phyloP scores from a whole-genome alignment of 2,888 invertebrate species.

The Phania funesta region DNA sequence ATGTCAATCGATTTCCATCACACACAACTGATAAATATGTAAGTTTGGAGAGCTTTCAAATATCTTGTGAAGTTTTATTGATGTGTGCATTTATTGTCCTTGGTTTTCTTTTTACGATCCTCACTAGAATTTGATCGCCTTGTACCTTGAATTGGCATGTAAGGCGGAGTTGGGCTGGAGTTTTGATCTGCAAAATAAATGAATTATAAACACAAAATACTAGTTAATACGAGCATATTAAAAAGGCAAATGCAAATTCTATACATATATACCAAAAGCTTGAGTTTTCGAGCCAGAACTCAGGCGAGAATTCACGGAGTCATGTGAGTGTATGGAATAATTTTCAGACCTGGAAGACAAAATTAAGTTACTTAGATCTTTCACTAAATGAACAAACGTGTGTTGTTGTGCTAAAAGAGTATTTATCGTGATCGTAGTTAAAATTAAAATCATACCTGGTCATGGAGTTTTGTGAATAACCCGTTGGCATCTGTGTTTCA shows the following conservation, averaged over 20 bases:
- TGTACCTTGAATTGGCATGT: slow-evolving; percentile 90
- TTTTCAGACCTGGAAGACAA: slow-evolving; percentile 73
- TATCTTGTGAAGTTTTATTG: slow-evolving; percentile 79
- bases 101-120: slow-evolving; percentile 82
- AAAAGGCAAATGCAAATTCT: slow-evolving; percentile 11
- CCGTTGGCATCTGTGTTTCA: slow-evolving; percentile 66
- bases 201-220: neutral
- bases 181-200: slow-evolving; percentile 80
- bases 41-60: slow-evolving; percentile 8
- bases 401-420: too few species aligned
- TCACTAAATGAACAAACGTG: too few species aligned
- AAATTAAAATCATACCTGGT: slow-evolving; percentile 71
- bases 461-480: slow-evolving; percentile 75
- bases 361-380: neutral
- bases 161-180: slow-evolving; percentile 84
- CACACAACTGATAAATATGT: neutral
- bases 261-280: slow-evolving; percentile 79
- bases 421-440: too few species aligned
- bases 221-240: slow-evolving; percentile 15
- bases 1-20: too few species aligned
- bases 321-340: slow-evolving; percentile 76
- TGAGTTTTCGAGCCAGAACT: slow-evolving; percentile 76
- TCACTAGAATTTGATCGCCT: slow-evolving; percentile 85
- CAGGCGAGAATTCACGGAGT: slow-evolving; percentile 73
- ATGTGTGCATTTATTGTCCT: slow-evolving; percentile 84